Base-by-base conservation (phyloP, 1,140 invertebrate genomes). In the Heliconius melpomene region DNA sequence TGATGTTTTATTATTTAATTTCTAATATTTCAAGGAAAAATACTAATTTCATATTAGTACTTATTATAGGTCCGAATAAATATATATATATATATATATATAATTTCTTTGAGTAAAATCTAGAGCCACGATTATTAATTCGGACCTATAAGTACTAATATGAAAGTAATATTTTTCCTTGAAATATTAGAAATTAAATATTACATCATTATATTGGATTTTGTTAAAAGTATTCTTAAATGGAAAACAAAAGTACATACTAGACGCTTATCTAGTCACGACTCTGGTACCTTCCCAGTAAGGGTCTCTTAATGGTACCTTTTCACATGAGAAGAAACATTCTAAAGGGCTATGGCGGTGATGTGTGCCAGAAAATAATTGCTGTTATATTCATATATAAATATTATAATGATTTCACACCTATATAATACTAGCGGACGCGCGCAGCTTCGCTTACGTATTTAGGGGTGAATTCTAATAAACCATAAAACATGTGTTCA, bases 231-330 rank as follows among this genome's bases (percentile, higher is more conserved):
- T 76, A 76, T 76, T 75, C 79, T 74, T 80, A 82, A 80, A 79
- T 77, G 76, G 77, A 74, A 82, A 52, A 77, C 57, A 80, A 84
- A 79, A 79, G 71, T 71, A 74, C 73, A 71, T 84, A 81, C 78
- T 76, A 52, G 74, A 32, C 76, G 57, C 77, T 78, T 81, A 87
- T 84, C 84, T 79, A 57, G 82, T 87, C 85, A 87, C 85, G 85
- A 87, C 77, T 83, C 79, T 77, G 50, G 66, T 75, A 78, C 79
- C 71, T 81, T 82, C 83, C 79, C 77, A 75, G 84, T 73, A 79
- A 38, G 75, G 72, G 71, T 57, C 60, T 72, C 79, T 79, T 86
- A 86, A 86, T 84, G 83, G 78, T 84, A 75, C 80, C 77, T 75
- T 85, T 86, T 86, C 84, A 80, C 82, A 84, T 83, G 78, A 74